phyloP scores from a whole-genome alignment of 2,113 vertebrate genomes.

The Alethe castanea region DNA sequence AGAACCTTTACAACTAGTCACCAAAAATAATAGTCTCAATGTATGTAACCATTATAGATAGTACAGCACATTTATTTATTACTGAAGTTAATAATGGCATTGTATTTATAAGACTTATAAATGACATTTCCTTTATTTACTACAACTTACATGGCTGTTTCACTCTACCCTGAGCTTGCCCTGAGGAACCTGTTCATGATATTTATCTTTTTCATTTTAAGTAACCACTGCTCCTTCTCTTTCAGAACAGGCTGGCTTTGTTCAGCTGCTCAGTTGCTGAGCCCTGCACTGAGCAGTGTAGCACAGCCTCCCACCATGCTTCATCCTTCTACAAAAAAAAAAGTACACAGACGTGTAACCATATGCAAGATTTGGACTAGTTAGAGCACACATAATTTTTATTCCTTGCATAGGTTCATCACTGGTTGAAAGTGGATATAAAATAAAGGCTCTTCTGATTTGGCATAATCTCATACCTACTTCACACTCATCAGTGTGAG shows the following conservation, averaged over 20 bases:
- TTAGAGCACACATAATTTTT: neutral
- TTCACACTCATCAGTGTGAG: neutral
- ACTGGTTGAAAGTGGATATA: neutral
- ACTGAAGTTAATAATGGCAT: constrained; percentile 1
- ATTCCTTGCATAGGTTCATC: neutral
- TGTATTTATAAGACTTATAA: neutral
- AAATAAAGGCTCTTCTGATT: neutral
- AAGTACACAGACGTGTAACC: fast-evolving
- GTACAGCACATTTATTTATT: neutral
- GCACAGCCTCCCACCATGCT: neutral
- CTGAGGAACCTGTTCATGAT: neutral
- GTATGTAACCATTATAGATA: neutral
- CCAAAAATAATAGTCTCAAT: constrained; percentile 25
- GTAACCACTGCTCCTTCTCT: neutral
- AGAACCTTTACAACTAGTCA: neutral
- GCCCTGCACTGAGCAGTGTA: neutral
- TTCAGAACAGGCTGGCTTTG: constrained; percentile 11
- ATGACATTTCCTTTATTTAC: constrained; percentile 46
- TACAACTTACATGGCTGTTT: neutral
- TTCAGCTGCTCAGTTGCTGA: neutral
- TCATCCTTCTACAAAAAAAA: neutral
- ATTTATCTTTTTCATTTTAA: constrained; percentile 1
- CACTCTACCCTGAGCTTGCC: neutral
- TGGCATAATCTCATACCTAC: neutral
- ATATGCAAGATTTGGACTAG: neutral